Conservation (phyloP, 2,888 invertebrate species). For the Parochlus steinenii region DNA sequence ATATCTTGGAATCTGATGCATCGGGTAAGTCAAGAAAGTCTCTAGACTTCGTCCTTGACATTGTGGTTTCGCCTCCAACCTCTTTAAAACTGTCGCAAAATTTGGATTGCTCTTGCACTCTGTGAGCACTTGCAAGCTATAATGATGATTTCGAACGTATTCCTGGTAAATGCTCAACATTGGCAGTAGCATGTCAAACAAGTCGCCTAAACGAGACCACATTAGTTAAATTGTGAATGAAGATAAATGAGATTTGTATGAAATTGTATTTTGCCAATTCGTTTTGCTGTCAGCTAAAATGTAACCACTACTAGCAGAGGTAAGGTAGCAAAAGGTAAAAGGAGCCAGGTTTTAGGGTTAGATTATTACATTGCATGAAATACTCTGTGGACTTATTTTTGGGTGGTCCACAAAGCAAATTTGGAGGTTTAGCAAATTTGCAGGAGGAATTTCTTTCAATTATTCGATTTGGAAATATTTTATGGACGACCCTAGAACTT, state of each 20-base stretch:
- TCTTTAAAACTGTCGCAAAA: conserved; percentile 59
- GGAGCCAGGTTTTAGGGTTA: too few relatives aligned
- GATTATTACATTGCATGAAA: too few relatives aligned
- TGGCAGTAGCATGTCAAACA: conserved; percentile 86
- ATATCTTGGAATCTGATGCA: conserved; percentile 90
- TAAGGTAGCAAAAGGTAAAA: not conserved
- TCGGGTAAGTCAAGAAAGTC: conserved; percentile 81
- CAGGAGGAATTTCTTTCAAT: too few relatives aligned
- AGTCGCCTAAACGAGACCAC: conserved; percentile 59
- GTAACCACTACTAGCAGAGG: not conserved
- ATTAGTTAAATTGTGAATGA: too few relatives aligned
- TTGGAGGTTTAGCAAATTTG: too few relatives aligned
- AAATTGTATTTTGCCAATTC: not conserved
- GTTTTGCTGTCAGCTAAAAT: not conserved
- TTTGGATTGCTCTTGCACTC: conserved; percentile 76
- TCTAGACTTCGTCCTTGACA: conserved; percentile 75
- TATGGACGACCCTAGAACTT: too few relatives aligned
- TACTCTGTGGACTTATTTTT: too few relatives aligned
- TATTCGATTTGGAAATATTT: too few relatives aligned
- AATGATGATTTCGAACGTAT: conserved; percentile 87
- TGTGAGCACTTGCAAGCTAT: conserved; percentile 78
- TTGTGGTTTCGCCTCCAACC: conserved; percentile 70
- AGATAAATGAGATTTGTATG: not conserved
- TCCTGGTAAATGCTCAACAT: conserved; percentile 92
- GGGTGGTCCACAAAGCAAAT: too few relatives aligned